Conservation (phyloP, 2,888 invertebrate species). For the Synergus japonicus region DNA sequence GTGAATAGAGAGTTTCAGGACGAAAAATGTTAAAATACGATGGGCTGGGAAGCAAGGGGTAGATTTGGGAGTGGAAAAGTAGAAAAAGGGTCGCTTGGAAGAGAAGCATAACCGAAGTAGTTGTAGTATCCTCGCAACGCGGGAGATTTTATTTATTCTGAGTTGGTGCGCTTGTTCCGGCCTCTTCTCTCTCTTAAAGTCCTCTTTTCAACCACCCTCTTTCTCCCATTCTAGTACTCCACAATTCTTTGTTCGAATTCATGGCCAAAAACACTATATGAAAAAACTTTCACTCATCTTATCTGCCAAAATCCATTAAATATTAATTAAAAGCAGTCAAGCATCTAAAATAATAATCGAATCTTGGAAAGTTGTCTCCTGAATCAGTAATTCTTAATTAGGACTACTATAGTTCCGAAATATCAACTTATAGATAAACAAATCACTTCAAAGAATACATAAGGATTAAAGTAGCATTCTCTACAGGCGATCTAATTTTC, state of each 20-base stretch:
- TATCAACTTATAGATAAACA: too few species aligned
- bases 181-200: constrained; percentile 60
- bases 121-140: constrained; percentile 49
- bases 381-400: neutral
- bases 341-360: neutral
- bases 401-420: neutral
- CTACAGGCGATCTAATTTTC: neutral
- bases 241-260: neutral
- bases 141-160: constrained; percentile 69
- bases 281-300: neutral
- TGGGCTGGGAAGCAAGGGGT: constrained; percentile 48
- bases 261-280: neutral
- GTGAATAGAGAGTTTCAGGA: constrained; percentile 64
- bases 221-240: constrained; percentile 26
- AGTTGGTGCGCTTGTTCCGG: constrained; percentile 68
- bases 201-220: constrained; percentile 64
- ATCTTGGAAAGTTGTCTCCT: too few species aligned
- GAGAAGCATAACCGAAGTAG: constrained; percentile 50
- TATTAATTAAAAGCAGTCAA: neutral
- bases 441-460: too few species aligned
- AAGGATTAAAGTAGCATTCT: too few species aligned
- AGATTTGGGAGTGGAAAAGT: constrained; percentile 48
- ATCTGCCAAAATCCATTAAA: neutral
- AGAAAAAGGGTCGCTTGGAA: constrained; percentile 43
- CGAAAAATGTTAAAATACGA: constrained; percentile 55